Evolutionary conservation across 2,113 vertebrate species (phyloP).

Genomic region (Ceyx melanurus): DNA sequence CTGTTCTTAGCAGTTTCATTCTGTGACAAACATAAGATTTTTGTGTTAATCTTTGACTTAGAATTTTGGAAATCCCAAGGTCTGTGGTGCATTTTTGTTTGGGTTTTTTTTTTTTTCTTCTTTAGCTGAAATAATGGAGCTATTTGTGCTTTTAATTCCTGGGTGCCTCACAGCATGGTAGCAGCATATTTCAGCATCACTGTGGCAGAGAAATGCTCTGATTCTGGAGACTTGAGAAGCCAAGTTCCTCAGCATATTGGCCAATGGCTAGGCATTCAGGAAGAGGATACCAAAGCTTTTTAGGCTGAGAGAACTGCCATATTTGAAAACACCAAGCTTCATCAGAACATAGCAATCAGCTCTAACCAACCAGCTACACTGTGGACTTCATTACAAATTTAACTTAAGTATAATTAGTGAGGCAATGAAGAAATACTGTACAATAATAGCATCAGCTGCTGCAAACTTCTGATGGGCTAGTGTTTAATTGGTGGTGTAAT

Average conservation of each 20-base stretch:
- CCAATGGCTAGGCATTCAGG: not conserved
- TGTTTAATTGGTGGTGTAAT: constrained; percentile 75
- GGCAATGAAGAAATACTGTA: constrained; percentile 54
- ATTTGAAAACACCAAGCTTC: not conserved
- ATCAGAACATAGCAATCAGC: not conserved
- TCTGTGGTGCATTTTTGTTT: not conserved
- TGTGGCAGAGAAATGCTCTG: not conserved
- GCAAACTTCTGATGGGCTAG: constrained; percentile 47
- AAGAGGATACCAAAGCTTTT: not conserved
- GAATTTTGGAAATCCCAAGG: not conserved
- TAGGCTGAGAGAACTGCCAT: not conserved
- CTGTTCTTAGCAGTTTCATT: not conserved
- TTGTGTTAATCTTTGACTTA: not conserved
- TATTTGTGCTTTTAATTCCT: fast-evolving
- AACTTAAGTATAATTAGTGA: constrained; percentile 71
- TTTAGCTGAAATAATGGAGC: not conserved
- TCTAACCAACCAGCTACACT: constrained; percentile 30
- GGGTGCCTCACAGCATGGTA: not conserved
- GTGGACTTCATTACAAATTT: constrained; percentile 65
- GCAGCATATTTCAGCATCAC: not conserved
- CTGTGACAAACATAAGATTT: not conserved
- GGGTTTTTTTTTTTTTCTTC: not conserved
- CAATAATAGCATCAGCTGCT: constrained; percentile 46
- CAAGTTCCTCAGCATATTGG: not conserved
- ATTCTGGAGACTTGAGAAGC: not conserved